Conservation (phyloP, 2,113 vertebrate genomes). For the Pimephales promelas region DNA sequence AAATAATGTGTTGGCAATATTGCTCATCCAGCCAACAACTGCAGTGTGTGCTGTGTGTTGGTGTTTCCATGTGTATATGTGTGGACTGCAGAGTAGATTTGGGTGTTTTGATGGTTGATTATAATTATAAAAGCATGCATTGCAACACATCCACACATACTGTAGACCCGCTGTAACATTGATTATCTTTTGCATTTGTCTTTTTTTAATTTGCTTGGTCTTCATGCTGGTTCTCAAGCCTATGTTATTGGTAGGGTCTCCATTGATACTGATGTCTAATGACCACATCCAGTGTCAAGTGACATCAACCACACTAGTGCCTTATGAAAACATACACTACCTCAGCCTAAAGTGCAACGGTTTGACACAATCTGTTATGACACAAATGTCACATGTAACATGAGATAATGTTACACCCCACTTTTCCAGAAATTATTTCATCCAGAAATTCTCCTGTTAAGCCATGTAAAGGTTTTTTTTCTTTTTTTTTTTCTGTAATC, state of each 20-base stretch:
- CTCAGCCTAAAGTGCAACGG: slow-evolving; percentile 1
- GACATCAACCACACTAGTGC: slow-evolving; percentile 23
- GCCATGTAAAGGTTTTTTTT: background rate
- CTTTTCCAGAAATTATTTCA: background rate
- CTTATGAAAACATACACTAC: slow-evolving; percentile 24
- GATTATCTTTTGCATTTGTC: background rate
- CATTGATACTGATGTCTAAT: slow-evolving; percentile 19
- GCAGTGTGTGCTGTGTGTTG: background rate
- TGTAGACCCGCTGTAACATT: background rate
- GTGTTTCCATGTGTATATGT: slow-evolving; percentile 13
- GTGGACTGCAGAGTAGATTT: background rate
- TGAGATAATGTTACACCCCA: slow-evolving; percentile 30
- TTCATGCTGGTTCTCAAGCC: background rate
- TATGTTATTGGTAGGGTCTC: background rate
- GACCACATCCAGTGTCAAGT: slow-evolving; percentile 37
- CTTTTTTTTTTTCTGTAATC: too few species aligned
- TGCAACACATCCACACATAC: background rate
- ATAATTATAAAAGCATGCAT: background rate
- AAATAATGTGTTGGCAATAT: slow-evolving; percentile 63
- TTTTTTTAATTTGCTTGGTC: background rate
- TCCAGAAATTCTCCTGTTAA: background rate
- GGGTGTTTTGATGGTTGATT: background rate
- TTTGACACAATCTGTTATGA: slow-evolving; percentile 31
- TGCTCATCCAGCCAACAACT: slow-evolving; percentile 64
- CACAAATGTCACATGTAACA: slow-evolving; percentile 26